Evolutionary conservation across 2,113 vertebrate species (phyloP), one percentile per base, ranked within the genome.

Genomic region (Leptocoma aspasia): DNA sequence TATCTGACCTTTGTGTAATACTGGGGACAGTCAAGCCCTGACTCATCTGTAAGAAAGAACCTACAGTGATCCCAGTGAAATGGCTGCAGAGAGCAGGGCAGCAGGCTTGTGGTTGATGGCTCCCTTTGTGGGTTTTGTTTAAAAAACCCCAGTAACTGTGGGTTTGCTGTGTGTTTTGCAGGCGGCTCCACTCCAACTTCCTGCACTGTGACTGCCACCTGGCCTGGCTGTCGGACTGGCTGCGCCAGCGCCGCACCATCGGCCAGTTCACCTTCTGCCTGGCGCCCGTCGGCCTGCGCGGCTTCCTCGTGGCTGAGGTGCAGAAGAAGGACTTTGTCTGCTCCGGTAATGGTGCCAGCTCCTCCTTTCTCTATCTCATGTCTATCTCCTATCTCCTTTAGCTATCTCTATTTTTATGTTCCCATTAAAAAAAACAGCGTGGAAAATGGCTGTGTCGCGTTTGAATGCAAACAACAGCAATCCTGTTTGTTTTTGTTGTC

Each of bases 211-310:
- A 99, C 98, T 99, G 99, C 91, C 99, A 99, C 98, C 98, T 99
- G 97, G 98, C 99, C 77, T 99, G 99, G 99, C 99, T 99, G 60
- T 99, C 99, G 1, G 99, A 99, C 79, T 99, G 99, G 99, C 98
- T 99, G 95, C 98, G 99, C 42, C 99, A 99, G 96, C 95, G 99
- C 39, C 98, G 98, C 65, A 98, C 98, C 2, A 95, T 99, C 73
- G 99, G 99, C 77, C 99, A 99, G 94, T 99, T 99, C 97, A 99
- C 99, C 20, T 99, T 99, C 94, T 99, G 99, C 98, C 99, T 99
- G 98, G 98, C 98, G 30, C 99, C 99, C 5, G 98, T 99, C 89
- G 98, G 98, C 97, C 98, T 99, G 98, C 98, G 99, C 50, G 99
- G 99, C 61, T 99, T 99, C 94, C 99, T 99, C 3, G 99, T 99